Conservation (phyloP, 2,888 invertebrate species). For the Gandaritis pyraliata region DNA sequence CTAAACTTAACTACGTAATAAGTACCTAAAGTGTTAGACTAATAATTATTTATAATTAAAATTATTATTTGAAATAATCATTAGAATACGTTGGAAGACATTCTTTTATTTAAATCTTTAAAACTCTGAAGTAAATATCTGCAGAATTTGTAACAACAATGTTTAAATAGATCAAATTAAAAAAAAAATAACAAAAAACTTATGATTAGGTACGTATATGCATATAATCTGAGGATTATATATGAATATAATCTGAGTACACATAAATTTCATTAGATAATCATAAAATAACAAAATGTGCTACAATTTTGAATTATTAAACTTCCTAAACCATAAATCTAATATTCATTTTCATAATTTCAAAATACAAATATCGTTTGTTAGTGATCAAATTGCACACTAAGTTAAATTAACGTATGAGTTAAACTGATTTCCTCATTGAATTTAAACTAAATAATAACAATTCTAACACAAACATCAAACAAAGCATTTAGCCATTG, state of each 20-base stretch:
- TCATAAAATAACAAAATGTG: too few relatives aligned
- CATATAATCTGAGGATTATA: too few relatives aligned
- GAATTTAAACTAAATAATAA: not conserved
- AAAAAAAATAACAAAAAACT: too few relatives aligned
- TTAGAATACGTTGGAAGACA: slow-evolving; percentile 32
- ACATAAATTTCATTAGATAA: too few relatives aligned
- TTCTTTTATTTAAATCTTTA: slow-evolving; percentile 24
- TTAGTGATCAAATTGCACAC: not conserved
- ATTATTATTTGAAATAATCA: slow-evolving; percentile 10
- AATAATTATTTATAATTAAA: not conserved
- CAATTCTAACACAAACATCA: not conserved
- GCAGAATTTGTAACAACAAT: too few relatives aligned
- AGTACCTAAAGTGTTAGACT: too few relatives aligned
- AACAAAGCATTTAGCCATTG: not conserved
- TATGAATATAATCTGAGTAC: too few relatives aligned
- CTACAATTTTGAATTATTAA: too few relatives aligned
- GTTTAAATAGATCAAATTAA: too few relatives aligned
- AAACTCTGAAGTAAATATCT: slow-evolving; percentile 6
- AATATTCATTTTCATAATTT: not conserved
- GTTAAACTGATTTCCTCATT: too few relatives aligned
- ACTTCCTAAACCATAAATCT: too few relatives aligned
- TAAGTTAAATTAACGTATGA: not conserved
- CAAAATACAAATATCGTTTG: not conserved
- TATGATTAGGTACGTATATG: too few relatives aligned
- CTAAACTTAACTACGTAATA: slow-evolving; percentile 9